Evolutionary conservation across 2,888 invertebrate species (phyloP), one percentile per base, ranked within the genome.

Genomic region (Aquatica leii): DNA sequence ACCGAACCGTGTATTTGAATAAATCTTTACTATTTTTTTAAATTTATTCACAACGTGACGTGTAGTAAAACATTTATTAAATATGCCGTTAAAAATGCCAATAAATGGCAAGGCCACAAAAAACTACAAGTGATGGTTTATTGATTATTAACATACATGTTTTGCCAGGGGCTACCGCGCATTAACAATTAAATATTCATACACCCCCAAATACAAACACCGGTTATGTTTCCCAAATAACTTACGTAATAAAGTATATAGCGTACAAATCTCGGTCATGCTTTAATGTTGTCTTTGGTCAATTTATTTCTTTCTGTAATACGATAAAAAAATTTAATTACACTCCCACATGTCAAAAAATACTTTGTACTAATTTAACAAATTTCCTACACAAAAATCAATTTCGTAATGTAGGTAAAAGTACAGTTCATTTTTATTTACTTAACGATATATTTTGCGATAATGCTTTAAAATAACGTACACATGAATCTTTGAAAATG

Each of bases 121-220:
- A n/a, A 48, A 51, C 12, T 14, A 5, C n/a, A 1, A 48, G 9
- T 9, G 18, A 11, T 9, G 21, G 52, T 43, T 52, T 63, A 63
- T 63, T 48, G 63, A 63, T 63, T 63, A 41, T 5, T 48, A 58
- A 50, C 53, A 41, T 63, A 48, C 59, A 50, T 59, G 54, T 54
- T 63, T 59, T 59, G 43, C 53, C 52, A 49, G 20, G 41, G 54
- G 37, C 43, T 43, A 62, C 48, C 62, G 62, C 57, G 57, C 63
- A 63, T 63, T 63, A 50, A 40, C 49, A 59, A 63, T 63, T 63
- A 63, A 63, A 59, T 63, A 63, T 63, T 63, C 59, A 63, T 63
- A 50, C 52, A 46, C 53, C 52, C 59, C 48, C 59, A 63, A 63
- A 63, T 59, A 53, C 63, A 63, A 62, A 62, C 62, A 62, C 43